Evolutionary conservation across 2,888 invertebrate species (phyloP), one percentile per base, ranked within the genome.

Genomic region (Drosophila infuscata): DNA sequence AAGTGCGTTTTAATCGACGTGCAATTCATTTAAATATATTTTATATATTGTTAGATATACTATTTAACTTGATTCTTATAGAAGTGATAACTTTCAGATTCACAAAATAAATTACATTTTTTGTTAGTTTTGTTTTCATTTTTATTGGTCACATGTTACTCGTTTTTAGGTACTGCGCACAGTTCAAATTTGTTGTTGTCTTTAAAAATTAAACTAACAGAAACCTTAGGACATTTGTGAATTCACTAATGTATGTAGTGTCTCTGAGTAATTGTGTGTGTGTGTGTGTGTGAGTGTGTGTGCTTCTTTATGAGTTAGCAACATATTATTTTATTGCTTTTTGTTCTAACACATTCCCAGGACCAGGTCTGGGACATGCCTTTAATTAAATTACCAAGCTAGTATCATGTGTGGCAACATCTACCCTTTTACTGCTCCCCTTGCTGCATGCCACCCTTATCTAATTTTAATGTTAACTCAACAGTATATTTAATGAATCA

Each of bases 61-160:
- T 61, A 57, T 62, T 70, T 73, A 73, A 73, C 29, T 53, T 70
- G 77, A 35, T 38, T 56, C 53, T 30, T 51, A 59, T 29, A 56
- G 38, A 52, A 57, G 32, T 51, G 48, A 36, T 33, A 48, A 51
- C 35, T 33, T 41, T 33, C 20, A 51, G 11, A 57, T 29, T 46
- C 29, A 17, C 17, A 56, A 51, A 56, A 76, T 70, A 35, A 62
- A 65, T 60, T 33, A n/a, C 43, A 57, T 59, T 60, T 48, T 51
- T 49, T 51, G 46, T 35, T 62, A 11, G 64, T 62, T 30, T 62
- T 32, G 35, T 53, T 54, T 60, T 46, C 57, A 72, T 51, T 81
- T 62, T 76, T 72, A 81, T 85, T 90, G 85, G 90, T 85, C 85
- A 90, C 87, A 69, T 76, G 85, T 88, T 90, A 71, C 86, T 85